A percentile compares a stretch with the other conserved stretches of the same genome.
phyloP scores from a whole-genome alignment of 30 jellyfish, hydroid and myxozoan genomes.

The Hydra vulgaris region DNA sequence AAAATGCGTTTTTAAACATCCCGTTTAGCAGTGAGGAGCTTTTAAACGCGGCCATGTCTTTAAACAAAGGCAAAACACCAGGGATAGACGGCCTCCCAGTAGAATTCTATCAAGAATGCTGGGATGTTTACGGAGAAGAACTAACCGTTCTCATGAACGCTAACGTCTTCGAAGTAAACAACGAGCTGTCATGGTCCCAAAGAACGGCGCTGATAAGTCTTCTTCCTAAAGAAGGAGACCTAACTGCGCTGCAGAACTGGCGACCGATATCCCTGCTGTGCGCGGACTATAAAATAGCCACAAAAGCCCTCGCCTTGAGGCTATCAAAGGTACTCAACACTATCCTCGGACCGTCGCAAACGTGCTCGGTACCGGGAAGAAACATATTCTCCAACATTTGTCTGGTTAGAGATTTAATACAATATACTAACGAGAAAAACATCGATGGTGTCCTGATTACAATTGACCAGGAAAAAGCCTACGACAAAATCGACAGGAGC shows the following conservation, averaged over 20 bases:
- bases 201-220: slow-evolving; percentile 19
- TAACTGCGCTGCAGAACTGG: slow-evolving; percentile 9
- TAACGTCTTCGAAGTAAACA: too few species aligned
- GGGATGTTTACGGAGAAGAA: too few species aligned
- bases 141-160: too few species aligned
- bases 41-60: not conserved
- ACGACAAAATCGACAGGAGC: slow-evolving; percentile 32
- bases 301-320: slow-evolving; percentile 18
- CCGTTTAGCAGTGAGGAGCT: not conserved
- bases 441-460: slow-evolving; percentile 4
- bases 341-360: slow-evolving; percentile 17
- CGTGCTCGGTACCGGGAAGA: slow-evolving; percentile 44
- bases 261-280: slow-evolving; percentile 16
- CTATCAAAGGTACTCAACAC: slow-evolving; percentile 1
- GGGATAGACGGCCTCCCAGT: not conserved
- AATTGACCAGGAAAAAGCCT: slow-evolving; percentile 42
- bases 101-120: too few species aligned
- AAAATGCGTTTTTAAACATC: not conserved
- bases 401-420: slow-evolving; percentile 16
- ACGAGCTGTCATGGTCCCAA: not conserved
- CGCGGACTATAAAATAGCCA: slow-evolving; percentile 22
- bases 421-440: slow-evolving; percentile 5
- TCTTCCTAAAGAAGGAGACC: slow-evolving; percentile 22
- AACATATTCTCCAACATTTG: slow-evolving; percentile 15
- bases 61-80: not conserved